A percentile compares a stretch with the other conserved stretches of the same genome.
phyloP scores from a whole-genome alignment of 2,113 vertebrate genomes.

The Plecturocebus donacophilus region DNA sequence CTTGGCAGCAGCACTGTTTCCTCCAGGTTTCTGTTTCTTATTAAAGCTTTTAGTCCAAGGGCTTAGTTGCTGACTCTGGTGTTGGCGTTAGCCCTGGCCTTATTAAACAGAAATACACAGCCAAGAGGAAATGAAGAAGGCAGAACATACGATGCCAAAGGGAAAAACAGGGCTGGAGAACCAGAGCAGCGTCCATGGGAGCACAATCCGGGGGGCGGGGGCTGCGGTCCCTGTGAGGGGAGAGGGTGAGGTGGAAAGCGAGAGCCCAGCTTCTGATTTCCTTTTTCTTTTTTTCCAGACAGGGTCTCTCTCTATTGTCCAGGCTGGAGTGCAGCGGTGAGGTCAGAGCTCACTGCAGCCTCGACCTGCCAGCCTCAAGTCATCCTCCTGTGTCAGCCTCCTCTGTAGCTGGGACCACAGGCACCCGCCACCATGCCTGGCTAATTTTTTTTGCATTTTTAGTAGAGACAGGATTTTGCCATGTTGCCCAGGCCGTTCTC shows the following conservation, averaged over 20 bases:
- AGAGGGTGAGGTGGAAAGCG: not conserved
- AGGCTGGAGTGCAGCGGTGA: no score
- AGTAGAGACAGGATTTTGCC: no score
- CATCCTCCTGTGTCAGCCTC: no score
- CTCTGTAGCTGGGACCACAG: no score
- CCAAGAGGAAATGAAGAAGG: slow-evolving; percentile 62
- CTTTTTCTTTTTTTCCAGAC: no score
- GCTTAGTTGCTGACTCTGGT: slow-evolving; percentile 58
- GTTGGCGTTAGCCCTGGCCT: slow-evolving; percentile 48
- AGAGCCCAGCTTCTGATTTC: not conserved
- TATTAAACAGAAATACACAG: slow-evolving; percentile 62
- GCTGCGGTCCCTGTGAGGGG: rapidly evolving
- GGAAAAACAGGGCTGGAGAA: not conserved
- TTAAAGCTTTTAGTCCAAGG: slow-evolving; percentile 79
- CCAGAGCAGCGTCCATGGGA: not conserved
- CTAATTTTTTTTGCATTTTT: no score
- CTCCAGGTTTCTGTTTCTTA: slow-evolving; percentile 81
- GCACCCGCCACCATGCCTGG: no score
- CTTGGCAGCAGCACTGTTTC: slow-evolving; percentile 73
- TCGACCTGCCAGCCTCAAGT: no score
- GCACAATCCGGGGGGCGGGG: rapidly evolving
- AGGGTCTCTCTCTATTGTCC: no score
- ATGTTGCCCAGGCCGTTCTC: no score
- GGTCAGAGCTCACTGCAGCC: no score
- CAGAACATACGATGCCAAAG: not conserved